Evolutionary conservation across 2,797 vertebrate genomes (phyloP).

Genomic region (Morelia viridis): DNA sequence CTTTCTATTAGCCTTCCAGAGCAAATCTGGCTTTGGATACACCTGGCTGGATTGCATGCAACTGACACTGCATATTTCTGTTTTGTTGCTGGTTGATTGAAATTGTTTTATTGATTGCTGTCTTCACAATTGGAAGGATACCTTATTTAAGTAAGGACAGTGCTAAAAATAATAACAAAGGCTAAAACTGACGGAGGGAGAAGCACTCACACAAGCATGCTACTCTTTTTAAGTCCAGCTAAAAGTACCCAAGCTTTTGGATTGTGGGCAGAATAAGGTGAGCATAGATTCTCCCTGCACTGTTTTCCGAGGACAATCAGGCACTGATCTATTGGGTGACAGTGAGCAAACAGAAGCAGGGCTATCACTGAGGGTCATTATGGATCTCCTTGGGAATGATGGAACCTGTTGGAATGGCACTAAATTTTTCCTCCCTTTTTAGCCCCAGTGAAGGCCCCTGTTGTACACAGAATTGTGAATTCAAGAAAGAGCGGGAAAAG

Average conservation of each 20-base stretch:
- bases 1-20: no score
- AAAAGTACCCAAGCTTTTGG: neutral
- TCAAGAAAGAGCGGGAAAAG: constrained; percentile 68
- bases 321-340: neutral
- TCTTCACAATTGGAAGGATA: neutral
- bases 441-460: constrained; percentile 97
- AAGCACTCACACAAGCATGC: neutral
- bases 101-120: neutral
- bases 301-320: neutral
- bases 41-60: neutral
- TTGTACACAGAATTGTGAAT: constrained; percentile 81
- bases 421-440: neutral
- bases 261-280: neutral
- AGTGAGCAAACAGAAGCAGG: no score
- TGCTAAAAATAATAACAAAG: neutral
- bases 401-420: neutral
- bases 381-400: neutral
- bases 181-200: neutral
- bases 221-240: neutral
- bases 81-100: neutral
- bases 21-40: neutral
- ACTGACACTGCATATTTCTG: neutral
- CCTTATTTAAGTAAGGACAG: neutral
- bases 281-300: neutral
- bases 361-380: neutral